A percentile compares a stretch with the other conserved stretches of the same genome.
Evolutionary conservation across 1,140 invertebrate genomes (phyloP).

Genomic region (fruit fly (Drosophila melanogaster)): DNA sequence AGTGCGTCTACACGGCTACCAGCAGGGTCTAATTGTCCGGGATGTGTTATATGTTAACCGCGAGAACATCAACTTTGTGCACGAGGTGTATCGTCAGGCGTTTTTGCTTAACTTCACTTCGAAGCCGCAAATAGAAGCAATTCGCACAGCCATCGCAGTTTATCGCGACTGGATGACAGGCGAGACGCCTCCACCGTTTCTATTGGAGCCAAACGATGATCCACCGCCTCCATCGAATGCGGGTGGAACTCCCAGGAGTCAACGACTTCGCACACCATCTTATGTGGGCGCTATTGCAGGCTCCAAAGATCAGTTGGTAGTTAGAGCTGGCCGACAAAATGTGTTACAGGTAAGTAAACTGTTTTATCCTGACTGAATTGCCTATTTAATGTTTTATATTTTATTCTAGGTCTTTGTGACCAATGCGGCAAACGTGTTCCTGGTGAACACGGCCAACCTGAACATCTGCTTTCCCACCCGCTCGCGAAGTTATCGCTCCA

Average conservation of each 20-base stretch:
- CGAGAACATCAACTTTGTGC: conserved; percentile 97
- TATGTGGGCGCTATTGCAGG: conserved; percentile 90
- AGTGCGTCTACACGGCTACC: conserved; percentile 68
- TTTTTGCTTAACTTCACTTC: conserved; percentile 94
- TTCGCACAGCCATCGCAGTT: conserved; percentile 95
- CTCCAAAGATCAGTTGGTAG: conserved; percentile 90
- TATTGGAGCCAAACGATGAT: conserved; percentile 92
- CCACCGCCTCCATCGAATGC: conserved; percentile 50
- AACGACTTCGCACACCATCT: conserved; percentile 91
- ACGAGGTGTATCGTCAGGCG: conserved; percentile 97
- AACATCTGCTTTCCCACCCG: conserved; percentile 84
- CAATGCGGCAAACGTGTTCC: conserved; percentile 97
- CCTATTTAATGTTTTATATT: background rate
- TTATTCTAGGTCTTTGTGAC: conserved; percentile 92
- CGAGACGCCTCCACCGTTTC: conserved; percentile 92
- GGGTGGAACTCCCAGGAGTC: conserved; percentile 76
- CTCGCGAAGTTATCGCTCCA: conserved; percentile 83
- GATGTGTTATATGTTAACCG: conserved; percentile 94
- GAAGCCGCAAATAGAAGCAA: conserved; percentile 90
- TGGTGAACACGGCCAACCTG: conserved; percentile 88
- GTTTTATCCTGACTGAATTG: no score
- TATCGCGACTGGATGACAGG: conserved; percentile 97
- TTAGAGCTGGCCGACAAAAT: conserved; percentile 94
- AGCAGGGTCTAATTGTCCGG: conserved; percentile 88
- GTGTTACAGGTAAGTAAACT: conserved; percentile 87